These are phyloP conservation scores for Heliconius cydno DNA, from an alignment of 2,888 invertebrate genomes.

Conservation along the genomic window DNA sequence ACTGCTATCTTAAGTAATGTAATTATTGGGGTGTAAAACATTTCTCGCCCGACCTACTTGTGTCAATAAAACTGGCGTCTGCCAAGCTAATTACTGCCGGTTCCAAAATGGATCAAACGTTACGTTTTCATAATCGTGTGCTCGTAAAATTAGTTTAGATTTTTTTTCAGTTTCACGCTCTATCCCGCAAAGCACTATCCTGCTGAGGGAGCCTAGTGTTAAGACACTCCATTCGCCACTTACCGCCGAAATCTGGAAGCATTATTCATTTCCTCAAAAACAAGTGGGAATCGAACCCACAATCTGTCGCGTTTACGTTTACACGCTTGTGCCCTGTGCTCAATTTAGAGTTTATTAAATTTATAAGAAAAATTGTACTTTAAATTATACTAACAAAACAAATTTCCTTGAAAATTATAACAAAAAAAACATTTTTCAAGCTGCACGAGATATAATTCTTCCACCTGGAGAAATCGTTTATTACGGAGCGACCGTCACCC, in stretches of 20 bases:
- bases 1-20: slow-evolving; percentile 40
- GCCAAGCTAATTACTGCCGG: slow-evolving; percentile 47
- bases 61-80: slow-evolving; percentile 48
- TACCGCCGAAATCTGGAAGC: no score
- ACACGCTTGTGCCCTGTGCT: no score
- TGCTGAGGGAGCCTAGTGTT: no score
- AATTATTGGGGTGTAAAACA: slow-evolving; percentile 49
- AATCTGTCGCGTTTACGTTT: no score
- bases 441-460: slow-evolving; percentile 73
- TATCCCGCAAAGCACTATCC: no score
- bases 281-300: no score
- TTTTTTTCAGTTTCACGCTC: no score
- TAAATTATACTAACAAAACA: neutral
- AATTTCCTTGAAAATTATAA: neutral
- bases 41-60: slow-evolving; percentile 49
- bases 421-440: slow-evolving; percentile 50
- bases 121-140: slow-evolving; percentile 32
- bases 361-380: neutral
- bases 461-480: slow-evolving; percentile 81
- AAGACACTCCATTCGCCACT: no score
- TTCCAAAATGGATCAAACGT: slow-evolving; percentile 41
- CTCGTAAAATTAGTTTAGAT: slow-evolving; percentile 14
- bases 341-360: neutral
- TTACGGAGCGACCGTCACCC: slow-evolving; percentile 78
- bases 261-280: no score